Base-by-base conservation (phyloP, 2,888 invertebrate species). In the Noctuana brunneofusca region DNA sequence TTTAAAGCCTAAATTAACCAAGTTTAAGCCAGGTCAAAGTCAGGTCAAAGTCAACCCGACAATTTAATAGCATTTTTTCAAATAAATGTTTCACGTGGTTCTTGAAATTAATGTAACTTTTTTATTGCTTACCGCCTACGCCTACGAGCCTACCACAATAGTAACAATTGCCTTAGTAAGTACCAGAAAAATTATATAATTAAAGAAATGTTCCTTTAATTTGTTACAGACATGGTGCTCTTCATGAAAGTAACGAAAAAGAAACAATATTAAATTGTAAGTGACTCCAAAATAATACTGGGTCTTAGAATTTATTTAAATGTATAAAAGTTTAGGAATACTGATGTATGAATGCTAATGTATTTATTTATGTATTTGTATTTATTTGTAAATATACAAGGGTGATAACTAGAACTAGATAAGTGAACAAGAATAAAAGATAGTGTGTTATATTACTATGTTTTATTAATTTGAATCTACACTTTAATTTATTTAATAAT, bases 191-290 rank as follows among this genome's bases (percentile, higher is more conserved):
- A 6, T 9, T 30, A 9, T 6, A 1, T 3, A 1, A 30, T 30
- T 24, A 12, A 12, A 22, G 14, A 57, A 32, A 18, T 16, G 11
- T 27, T 30, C 9, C 1, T 50, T 41, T 64, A 58, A 65, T 69
- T 78, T 75, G 71, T 93, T 93, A 43, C 90, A 96, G 96, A 95
- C 91, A 98, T 98, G 97, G 96, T 98, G 58, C 88, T 98, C 43
- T 97, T 98, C 79, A 98, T 98, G 96, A 96, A 96, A 88, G 93
- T 97, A 48, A 96, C 96, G 91, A 97, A 95, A 81, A 97, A 97
- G 81, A 94, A 92, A 76, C 87, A 84, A 76, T 78, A 72, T 66
- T 52, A 46, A 48, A 58, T 38, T 58, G 41, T 66, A 48, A 59
- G 43, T 60, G 22, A 49, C 46, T 55, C 43, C 55, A 12, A 32